These are phyloP conservation scores for Rachycentron canadum DNA, from an alignment of 2,797 vertebrate genomes.

Conservation along the genomic window DNA sequence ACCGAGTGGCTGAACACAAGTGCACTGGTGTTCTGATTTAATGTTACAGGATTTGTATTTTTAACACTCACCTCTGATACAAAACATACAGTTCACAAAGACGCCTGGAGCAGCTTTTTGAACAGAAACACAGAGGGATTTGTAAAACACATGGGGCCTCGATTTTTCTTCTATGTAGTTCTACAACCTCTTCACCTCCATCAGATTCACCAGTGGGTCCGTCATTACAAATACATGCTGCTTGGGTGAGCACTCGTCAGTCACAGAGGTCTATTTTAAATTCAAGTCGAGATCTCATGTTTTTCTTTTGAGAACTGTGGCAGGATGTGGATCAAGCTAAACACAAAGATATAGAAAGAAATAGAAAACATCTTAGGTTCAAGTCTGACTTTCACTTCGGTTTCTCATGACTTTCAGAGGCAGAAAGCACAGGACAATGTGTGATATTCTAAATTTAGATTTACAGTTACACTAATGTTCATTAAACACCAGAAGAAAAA, in stretches of 20 bases:
- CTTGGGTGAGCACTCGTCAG: no score
- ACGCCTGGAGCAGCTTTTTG: no score
- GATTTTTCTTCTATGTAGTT: not conserved
- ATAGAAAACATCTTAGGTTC: no score
- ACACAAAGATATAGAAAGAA: no score
- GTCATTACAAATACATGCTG: constrained; percentile 24
- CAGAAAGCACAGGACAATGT: no score
- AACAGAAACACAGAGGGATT: not conserved
- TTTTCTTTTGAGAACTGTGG: no score
- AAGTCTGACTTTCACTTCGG: no score
- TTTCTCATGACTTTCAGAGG: no score
- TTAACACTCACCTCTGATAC: not conserved
- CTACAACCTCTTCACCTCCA: not conserved
- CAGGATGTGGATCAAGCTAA: no score
- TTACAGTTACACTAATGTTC: no score
- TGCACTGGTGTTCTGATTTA: not conserved
- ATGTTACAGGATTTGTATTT: not conserved
- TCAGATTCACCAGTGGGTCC: not conserved
- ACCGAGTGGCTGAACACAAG: not conserved
- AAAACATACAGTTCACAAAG: not conserved
- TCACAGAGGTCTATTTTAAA: not conserved
- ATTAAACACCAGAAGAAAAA: no score
- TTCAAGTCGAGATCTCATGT: not conserved
- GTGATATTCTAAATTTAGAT: no score
- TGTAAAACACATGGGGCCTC: not conserved